Base-by-base conservation (phyloP, 2,113 vertebrate species). In the Anoura caudifer region DNA sequence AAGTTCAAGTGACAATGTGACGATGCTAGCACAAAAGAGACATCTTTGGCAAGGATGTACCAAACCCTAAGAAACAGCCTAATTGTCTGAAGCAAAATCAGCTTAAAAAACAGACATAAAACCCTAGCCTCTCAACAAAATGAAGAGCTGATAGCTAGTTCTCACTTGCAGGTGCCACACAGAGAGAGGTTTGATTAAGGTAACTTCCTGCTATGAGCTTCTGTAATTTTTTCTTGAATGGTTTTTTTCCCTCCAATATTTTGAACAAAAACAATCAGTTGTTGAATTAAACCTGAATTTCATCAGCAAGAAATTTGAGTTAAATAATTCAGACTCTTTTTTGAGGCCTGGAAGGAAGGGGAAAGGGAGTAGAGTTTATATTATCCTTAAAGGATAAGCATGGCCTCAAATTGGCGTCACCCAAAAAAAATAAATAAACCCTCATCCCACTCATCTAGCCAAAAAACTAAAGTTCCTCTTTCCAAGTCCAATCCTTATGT, bases 251-350 rank as follows among this genome's bases (percentile, higher is more conserved):
- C 84, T 22, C 38, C 70, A 92, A 14, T 81, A 38, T 97, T 94
- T 97, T 94, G 41, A 97, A 95, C 26, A 87, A 92, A 84, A 97
- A 92, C 61, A 94, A 96, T 97, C 87, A 87, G 52, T n/a, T 92
- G 84, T 87, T 93, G 80, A 95, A 95, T 97, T 73, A 97, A 97
- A 97, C 43, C 61, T 95, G 95, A 95, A 96, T 94, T 77, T 94
- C 33, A 95, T 94, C 90, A 95, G 70, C 75, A 87, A 84, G 82
- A 91, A 91, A 82, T 96, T n/a, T 80, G 67, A 95, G 54, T 52
- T 93, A 87, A 95, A 92, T 90, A 81, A 93, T 67, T 24, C 10
- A 67, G 50, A 45, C 45, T 13, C n/a, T 81, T 31, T 43, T 22
- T 87, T 88, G 15, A 91, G 50, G 11, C 22, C 83, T 69, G 10